Evolutionary conservation across 2,797 vertebrate species (phyloP), one percentile per base, ranked within the genome.

Genomic region (Ibycter americanus): DNA sequence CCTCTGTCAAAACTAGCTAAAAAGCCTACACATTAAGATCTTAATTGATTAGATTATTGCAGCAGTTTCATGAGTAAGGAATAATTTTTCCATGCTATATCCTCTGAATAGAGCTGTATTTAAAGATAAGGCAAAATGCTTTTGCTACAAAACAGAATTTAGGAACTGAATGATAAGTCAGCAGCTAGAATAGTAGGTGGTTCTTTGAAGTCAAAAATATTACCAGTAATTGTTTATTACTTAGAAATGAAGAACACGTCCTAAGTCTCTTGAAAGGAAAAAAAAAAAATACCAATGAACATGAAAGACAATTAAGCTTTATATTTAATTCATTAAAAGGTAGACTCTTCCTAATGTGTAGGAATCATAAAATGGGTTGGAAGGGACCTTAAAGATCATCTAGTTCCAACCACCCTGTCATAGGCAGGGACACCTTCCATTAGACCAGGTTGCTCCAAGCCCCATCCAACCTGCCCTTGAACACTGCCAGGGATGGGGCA

Each of bases 1-100:
- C 31, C 67, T 85, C 65, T 87, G 26, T 90, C 67, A 90, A 92
- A 87, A 87, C 3, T 61, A 76, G 20, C 72, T 95, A 58, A 93
- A 93, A 94, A 80, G 27, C 51, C 68, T 87, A 65, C 44, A 78
- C 63, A 82, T 93, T 90, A 95, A 83, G 66, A 71, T 67, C 70
- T 87, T 96, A 93, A 92, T 96, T 96, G 83, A 90, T 89, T 92
- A 89, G 59, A 77, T 73, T 76, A 77, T 73, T 79, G 78, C 18
- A 95, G 91, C 25, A 54, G 34, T 95, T 94, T 93, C n/a, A 83
- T 0, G 0, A 94, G 89, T 71, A 93, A 88, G 42, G 34, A 18
- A 54, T 56, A 51, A 16, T 90, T 92, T 96, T 97, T 86, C 72
- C 72, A 85, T 72, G 23, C 81, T 93, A 65, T 83, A 95, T 58